A percentile compares a stretch with the other conserved stretches of the same genome.
Evolutionary conservation across 2,113 vertebrate genomes (phyloP).

Genomic region (Mesocricetus auratus): DNA sequence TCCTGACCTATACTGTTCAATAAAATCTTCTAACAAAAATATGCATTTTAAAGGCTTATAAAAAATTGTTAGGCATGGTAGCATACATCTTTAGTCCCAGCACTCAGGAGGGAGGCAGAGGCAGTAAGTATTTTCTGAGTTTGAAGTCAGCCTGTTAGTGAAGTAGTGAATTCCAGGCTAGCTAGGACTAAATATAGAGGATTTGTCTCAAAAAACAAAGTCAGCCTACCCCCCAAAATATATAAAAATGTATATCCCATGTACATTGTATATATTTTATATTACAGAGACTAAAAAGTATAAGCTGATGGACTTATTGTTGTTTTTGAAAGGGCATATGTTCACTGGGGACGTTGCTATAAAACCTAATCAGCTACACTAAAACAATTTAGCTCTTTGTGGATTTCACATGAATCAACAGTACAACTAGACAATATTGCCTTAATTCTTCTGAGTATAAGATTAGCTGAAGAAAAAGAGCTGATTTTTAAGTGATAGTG

Average conservation of each 20-base stretch:
- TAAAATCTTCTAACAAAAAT: constrained; percentile 67
- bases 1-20: constrained; percentile 50
- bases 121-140: neutral
- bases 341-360: constrained; percentile 77
- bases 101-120: neutral
- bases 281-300: constrained; percentile 69
- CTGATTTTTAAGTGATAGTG: constrained; percentile 85
- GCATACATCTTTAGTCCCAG: neutral
- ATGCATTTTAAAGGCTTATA: constrained; percentile 26
- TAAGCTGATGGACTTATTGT: constrained; percentile 70
- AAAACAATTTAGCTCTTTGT: constrained; percentile 79
- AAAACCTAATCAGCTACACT: constrained; percentile 81
- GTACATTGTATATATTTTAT: neutral
- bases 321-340: constrained; percentile 77
- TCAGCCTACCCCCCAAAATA: rapidly evolving
- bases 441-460: constrained; percentile 85
- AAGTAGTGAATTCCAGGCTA: neutral
- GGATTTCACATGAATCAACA: constrained; percentile 82
- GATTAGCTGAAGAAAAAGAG: constrained; percentile 85
- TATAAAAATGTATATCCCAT: neutral
- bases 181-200: neutral
- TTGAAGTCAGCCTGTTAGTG: neutral
- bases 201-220: neutral
- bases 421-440: constrained; percentile 82
- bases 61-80: neutral